Base-by-base conservation (phyloP, 2,888 invertebrate genomes). In the Drosophila siamana region DNA sequence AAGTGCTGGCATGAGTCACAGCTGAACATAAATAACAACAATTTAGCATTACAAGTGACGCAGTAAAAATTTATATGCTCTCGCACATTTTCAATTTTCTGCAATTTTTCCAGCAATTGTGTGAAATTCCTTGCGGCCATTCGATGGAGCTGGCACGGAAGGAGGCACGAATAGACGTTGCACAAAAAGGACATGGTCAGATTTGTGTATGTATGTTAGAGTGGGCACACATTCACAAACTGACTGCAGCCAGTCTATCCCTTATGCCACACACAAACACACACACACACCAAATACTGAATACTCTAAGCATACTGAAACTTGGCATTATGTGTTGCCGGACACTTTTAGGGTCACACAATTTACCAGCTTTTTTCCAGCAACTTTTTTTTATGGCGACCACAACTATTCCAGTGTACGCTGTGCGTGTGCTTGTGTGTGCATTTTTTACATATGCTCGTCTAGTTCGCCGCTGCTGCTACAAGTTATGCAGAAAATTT, bases 21-120 rank as follows among this genome's bases (percentile, higher is more conserved):
- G 60, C 36, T 54, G 93, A 94, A 54, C 93, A 88, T 85, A 85
- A 85, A 85, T 85, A 85, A 85, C 85, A 88, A 85, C 85, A 85
- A 85, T 88, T 85, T 85, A 85, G 85, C 86, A 85, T 85, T 88
- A 86, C 80, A 85, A 85, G 84, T 88, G 88, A 85, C 84, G 84
- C 88, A 76, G 86, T 88, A 78, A 87, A 88, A 85, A 85, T 88
- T 83, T 88, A 85, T 88, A 72, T 70, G 75, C 84, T 80, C 75
- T 88, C 86, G 80, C 86, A 88, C 88, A 85, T 86, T 85, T 85
- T 85, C 85, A 85, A 85, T 85, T 85, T 88, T 88, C 85, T 78
- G 63, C 84, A 85, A 86, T 85, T 85, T 86, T 88, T 86, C 81
- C 74, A 78, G 74, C 86, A 83, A 88, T 88, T 88, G 86, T 88